Conservation (phyloP, 2,888 invertebrate species). For the Coleophora flavipennella region DNA sequence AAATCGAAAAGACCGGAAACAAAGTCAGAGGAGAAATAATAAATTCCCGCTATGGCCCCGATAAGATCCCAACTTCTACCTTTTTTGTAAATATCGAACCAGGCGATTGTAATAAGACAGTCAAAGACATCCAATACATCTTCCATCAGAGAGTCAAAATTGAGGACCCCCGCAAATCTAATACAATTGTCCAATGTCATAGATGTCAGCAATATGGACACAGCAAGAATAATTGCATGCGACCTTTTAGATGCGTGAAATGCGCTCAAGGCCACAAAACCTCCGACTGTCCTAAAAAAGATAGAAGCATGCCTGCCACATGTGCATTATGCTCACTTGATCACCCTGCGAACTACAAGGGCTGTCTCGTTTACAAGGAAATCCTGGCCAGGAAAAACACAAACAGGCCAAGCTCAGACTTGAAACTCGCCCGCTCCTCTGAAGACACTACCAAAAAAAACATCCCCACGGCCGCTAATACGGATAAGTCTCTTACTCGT, state of each 20-base stretch:
- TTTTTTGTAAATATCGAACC: slow-evolving; percentile 14
- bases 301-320: slow-evolving; percentile 1
- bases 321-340: slow-evolving; percentile 1
- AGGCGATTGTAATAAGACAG: not conserved
- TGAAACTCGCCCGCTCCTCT: not conserved
- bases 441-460: not conserved
- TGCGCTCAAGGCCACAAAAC: slow-evolving; percentile 2
- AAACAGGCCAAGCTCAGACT: not conserved
- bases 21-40: slow-evolving; percentile 16
- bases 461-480: not conserved
- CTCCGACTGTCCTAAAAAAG: slow-evolving; percentile 1
- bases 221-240: slow-evolving; percentile 7
- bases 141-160: slow-evolving; percentile 2
- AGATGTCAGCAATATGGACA: slow-evolving; percentile 8
- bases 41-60: slow-evolving; percentile 13
- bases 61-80: slow-evolving; percentile 16
- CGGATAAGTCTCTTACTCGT: not conserved
- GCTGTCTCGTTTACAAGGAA: not conserved
- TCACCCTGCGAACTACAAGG: not conserved
- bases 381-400: not conserved
- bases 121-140: slow-evolving; percentile 1
- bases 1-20: slow-evolving; percentile 16
- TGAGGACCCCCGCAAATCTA: slow-evolving; percentile 5
- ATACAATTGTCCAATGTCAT: slow-evolving; percentile 4
- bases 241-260: slow-evolving; percentile 7